phyloP scores from a whole-genome alignment of 2,888 invertebrate species.

The Conchocele bisecta region DNA sequence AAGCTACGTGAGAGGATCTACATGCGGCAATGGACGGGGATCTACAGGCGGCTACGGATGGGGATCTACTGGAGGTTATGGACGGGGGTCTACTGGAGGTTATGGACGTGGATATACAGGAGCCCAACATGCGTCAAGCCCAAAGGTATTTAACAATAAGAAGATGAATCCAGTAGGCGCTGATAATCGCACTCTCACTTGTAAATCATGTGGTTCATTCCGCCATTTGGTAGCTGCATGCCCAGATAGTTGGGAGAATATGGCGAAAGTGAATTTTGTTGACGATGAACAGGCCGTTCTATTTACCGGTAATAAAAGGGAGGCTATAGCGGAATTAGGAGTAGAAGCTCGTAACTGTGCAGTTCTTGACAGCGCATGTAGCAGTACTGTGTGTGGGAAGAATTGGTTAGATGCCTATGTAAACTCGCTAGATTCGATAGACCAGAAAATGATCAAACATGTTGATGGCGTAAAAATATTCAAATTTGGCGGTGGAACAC shows the following conservation, averaged over 20 bases:
- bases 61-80: too few species aligned
- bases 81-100: too few species aligned
- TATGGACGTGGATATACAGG: too few species aligned
- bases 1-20: too few species aligned
- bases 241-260: constrained; percentile 44
- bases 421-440: constrained; percentile 11
- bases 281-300: constrained; percentile 31
- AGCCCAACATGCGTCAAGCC: too few species aligned
- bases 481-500: constrained; percentile 50
- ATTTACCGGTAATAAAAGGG: constrained; percentile 38
- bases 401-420: constrained; percentile 40
- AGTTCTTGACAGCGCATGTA: constrained; percentile 59
- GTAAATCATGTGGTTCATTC: constrained; percentile 46
- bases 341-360: constrained; percentile 49
- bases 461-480: constrained; percentile 30
- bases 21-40: too few species aligned
- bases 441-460: constrained; percentile 2
- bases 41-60: too few species aligned
- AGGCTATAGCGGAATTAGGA: constrained; percentile 35
- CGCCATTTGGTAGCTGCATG: constrained; percentile 38
- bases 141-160: too few species aligned
- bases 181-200: constrained; percentile 17
- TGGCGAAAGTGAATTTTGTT: constrained; percentile 31
- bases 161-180: constrained; percentile 24
- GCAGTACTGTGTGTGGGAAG: constrained; percentile 53